These are phyloP conservation scores for Pinna nobilis DNA, from an alignment of 1,140 invertebrate genomes.

Conservation along the genomic window DNA sequence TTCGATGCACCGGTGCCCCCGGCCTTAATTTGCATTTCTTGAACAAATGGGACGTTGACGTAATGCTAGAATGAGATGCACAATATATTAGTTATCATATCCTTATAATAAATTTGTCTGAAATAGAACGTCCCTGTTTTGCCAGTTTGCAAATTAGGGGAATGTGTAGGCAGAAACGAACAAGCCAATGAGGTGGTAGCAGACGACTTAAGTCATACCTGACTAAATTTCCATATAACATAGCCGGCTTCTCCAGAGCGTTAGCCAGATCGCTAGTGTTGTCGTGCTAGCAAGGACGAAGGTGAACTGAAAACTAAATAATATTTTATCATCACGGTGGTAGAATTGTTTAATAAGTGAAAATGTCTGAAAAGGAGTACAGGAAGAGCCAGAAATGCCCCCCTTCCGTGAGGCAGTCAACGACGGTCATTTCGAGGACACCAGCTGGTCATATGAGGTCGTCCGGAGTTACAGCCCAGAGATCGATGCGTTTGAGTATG, in stretches of 20 bases:
- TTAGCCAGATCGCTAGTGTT: slow-evolving; percentile 1
- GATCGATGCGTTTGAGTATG: slow-evolving; percentile 22
- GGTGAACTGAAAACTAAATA: slow-evolving; percentile 15
- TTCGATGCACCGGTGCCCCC: too few relatives aligned
- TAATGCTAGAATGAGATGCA: too few relatives aligned
- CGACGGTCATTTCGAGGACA: slow-evolving; percentile 8
- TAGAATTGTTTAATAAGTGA: neutral
- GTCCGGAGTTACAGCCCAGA: neutral
- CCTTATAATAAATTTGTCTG: too few relatives aligned
- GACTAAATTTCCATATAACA: slow-evolving; percentile 23
- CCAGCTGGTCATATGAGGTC: too few relatives aligned
- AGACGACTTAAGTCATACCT: slow-evolving; percentile 35
- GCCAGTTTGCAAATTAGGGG: slow-evolving; percentile 37
- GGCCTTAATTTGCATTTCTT: too few relatives aligned
- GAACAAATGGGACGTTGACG: too few relatives aligned
- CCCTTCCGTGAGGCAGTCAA: neutral
- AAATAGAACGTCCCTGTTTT: slow-evolving; percentile 34
- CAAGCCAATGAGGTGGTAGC: slow-evolving; percentile 39
- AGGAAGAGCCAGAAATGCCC: slow-evolving; percentile 8
- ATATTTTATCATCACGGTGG: neutral
- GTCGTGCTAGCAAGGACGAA: slow-evolving; percentile 9
- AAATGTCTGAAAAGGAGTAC: slow-evolving; percentile 30
- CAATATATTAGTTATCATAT: too few relatives aligned
- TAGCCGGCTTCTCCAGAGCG: slow-evolving; percentile 5
- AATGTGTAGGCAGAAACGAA: slow-evolving; percentile 20